These are phyloP conservation scores for Crocidura indochinensis DNA, from an alignment of 2,797 vertebrate species.

Conservation along the genomic window DNA sequence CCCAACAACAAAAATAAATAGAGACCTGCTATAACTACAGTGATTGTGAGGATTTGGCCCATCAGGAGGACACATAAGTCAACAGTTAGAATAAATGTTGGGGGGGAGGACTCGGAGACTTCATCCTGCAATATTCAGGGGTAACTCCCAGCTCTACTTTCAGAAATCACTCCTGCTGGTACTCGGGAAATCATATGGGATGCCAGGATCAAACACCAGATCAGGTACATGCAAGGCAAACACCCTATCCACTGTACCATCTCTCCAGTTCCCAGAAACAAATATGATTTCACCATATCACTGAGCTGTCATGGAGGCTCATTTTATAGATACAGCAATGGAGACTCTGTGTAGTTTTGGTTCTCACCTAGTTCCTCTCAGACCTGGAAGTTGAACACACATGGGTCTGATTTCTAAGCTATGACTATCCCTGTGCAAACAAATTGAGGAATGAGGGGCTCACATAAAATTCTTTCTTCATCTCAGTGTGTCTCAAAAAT, in stretches of 20 bases:
- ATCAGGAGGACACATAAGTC: background rate
- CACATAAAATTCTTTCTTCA: constrained; percentile 10
- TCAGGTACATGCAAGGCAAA: no score
- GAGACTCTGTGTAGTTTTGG: background rate
- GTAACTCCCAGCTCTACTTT: no score
- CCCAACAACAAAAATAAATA: no score
- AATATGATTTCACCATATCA: background rate
- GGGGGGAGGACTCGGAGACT: no score
- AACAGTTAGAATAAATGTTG: background rate
- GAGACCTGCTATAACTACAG: no score
- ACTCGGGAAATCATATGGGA: no score
- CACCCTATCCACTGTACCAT: no score
- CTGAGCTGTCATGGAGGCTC: background rate
- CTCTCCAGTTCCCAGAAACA: background rate
- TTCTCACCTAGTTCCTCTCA: background rate
- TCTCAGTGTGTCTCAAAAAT: constrained; percentile 21
- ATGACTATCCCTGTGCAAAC: background rate
- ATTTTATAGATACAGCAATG: background rate
- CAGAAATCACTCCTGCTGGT: no score
- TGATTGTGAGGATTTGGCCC: no score
- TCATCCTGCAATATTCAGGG: no score
- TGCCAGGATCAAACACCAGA: no score
- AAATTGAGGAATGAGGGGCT: background rate
- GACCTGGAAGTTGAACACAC: background rate
- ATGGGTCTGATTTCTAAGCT: background rate